These are phyloP conservation scores for Zosterops hypoxanthus DNA, from an alignment of 2,113 vertebrate genomes.

Conservation along the genomic window DNA sequence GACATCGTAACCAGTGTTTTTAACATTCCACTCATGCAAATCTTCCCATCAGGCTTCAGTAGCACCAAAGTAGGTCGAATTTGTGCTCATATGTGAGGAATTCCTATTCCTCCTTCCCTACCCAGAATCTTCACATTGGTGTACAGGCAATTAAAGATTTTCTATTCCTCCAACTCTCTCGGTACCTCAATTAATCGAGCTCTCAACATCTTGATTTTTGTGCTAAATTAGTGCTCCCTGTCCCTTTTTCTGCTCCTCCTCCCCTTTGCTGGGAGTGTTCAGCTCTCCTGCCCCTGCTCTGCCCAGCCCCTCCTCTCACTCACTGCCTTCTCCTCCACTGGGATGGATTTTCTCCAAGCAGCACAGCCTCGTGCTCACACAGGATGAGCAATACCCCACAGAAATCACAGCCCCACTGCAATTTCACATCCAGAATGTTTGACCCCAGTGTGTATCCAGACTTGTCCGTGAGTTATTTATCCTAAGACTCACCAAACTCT, in stretches of 20 bases:
- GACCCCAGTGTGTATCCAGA: background rate
- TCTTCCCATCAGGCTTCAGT: slow-evolving; percentile 21
- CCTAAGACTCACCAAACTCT: background rate
- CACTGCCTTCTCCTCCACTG: background rate
- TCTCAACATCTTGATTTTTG: slow-evolving; percentile 57
- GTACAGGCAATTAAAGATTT: slow-evolving; percentile 54
- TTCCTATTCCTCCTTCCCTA: slow-evolving; percentile 12
- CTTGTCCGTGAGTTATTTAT: background rate
- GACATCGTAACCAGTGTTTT: background rate
- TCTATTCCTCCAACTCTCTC: slow-evolving; percentile 44
- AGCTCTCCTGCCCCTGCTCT: background rate
- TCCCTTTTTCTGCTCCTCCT: slow-evolving; percentile 5
- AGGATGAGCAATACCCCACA: background rate
- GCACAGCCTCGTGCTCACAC: background rate
- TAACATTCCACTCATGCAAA: slow-evolving; percentile 7
- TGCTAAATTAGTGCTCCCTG: slow-evolving; percentile 11
- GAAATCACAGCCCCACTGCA: background rate
- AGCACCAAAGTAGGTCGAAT: slow-evolving; percentile 39
- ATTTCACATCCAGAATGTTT: background rate
- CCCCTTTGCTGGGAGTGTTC: background rate
- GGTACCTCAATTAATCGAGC: slow-evolving; percentile 32
- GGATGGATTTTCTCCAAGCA: background rate
- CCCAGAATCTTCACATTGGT: background rate
- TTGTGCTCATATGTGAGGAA: background rate
- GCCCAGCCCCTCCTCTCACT: background rate